phyloP scores from a whole-genome alignment of 2,888 invertebrate genomes.

The Catocala nupta region DNA sequence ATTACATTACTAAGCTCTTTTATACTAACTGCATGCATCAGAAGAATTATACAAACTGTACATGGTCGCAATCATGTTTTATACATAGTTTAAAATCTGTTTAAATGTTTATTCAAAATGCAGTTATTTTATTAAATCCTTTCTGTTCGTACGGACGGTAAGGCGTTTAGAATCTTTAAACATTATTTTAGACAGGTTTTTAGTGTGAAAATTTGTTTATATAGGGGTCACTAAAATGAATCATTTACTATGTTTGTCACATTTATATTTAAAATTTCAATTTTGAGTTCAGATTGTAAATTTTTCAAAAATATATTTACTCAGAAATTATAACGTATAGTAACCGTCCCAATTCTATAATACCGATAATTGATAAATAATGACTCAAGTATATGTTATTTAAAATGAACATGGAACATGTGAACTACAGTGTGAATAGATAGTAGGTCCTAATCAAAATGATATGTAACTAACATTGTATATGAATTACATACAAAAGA shows the following conservation, averaged over 20 bases:
- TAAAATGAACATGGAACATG: conserved; percentile 29
- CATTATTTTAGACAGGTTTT: conserved; percentile 33
- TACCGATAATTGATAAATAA: conserved; percentile 31
- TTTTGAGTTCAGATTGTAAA: conserved; percentile 69
- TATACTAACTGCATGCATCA: conserved; percentile 31
- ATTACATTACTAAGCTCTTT: conserved; percentile 55
- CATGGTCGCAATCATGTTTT: conserved; percentile 59
- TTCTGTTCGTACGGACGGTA: conserved; percentile 65
- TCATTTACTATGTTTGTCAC: conserved; percentile 38
- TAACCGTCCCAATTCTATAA: conserved; percentile 43
- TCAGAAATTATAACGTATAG: conserved; percentile 52
- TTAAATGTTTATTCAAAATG: conserved; percentile 39
- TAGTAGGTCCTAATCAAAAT: conserved; percentile 71
- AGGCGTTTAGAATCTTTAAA: conserved; percentile 57
- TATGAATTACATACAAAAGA: conserved; percentile 47
- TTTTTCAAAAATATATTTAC: conserved; percentile 74
- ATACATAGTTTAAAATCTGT: conserved; percentile 32
- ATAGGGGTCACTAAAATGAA: conserved; percentile 32
- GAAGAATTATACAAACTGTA: conserved; percentile 34
- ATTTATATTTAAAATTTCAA: conserved; percentile 48
- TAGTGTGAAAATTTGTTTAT: conserved; percentile 38
- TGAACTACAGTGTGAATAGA: conserved; percentile 33
- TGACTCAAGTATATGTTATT: conserved; percentile 20
- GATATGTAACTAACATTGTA: conserved; percentile 74
- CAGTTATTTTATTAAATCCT: conserved; percentile 35